Evolutionary conservation across 2,113 vertebrate species (phyloP).

Genomic region (Sinosuthora webbiana): DNA sequence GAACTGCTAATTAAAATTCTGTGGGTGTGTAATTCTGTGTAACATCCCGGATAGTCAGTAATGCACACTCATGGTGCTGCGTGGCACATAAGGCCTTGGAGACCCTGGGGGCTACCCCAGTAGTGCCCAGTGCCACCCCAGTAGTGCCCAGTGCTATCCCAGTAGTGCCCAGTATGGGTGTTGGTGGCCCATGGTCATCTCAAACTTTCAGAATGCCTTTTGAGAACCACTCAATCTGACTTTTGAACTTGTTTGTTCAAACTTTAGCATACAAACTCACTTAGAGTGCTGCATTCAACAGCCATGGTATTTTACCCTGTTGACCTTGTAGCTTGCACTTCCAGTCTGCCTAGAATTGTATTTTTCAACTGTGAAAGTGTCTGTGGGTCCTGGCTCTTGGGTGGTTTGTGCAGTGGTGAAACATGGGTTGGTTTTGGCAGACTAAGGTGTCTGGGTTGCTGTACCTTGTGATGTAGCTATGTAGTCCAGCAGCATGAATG

Average conservation of each 20-base stretch:
- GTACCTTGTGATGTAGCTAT: neutral
- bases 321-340: neutral
- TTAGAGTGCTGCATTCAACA: neutral
- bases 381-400: neutral
- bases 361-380: neutral
- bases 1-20: neutral
- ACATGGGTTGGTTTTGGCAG: neutral
- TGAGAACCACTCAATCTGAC: neutral
- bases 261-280: neutral
- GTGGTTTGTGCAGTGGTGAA: neutral
- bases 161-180: neutral
- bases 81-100: neutral
- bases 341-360: neutral
- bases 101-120: neutral
- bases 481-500: neutral
- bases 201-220: neutral
- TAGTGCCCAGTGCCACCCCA: neutral
- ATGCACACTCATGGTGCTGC: neutral
- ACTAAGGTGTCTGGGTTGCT: neutral
- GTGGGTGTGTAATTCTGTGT: neutral
- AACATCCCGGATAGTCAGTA: neutral
- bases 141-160: neutral
- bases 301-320: neutral
- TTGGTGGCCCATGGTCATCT: neutral
- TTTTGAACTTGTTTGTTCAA: neutral